Conservation (phyloP, 1,140 invertebrate species). For the Magallana angulata region DNA sequence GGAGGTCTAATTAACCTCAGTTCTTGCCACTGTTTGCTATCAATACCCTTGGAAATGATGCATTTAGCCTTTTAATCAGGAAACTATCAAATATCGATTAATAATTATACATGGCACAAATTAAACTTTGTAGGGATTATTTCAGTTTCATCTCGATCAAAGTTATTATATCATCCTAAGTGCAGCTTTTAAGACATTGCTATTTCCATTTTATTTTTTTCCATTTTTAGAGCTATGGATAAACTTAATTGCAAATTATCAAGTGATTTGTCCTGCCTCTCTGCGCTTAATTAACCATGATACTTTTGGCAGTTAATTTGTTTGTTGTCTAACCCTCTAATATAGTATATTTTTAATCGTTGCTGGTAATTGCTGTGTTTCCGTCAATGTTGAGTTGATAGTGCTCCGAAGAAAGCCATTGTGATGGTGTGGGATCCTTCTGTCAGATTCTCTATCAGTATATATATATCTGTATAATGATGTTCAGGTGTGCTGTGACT, state of each 20-base stretch:
- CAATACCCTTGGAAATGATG: background rate
- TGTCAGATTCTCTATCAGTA: background rate
- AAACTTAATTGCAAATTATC: background rate
- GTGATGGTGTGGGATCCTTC: background rate
- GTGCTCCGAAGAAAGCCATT: background rate
- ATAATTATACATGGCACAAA: background rate
- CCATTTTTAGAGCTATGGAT: background rate
- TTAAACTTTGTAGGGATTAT: background rate
- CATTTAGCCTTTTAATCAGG: background rate
- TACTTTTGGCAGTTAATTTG: too few relatives aligned
- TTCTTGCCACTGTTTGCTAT: background rate
- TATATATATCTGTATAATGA: conserved; percentile 18
- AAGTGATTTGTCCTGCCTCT: background rate
- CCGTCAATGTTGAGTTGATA: background rate
- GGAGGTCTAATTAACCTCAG: too few relatives aligned
- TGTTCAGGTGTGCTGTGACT: background rate
- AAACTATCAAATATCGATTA: background rate
- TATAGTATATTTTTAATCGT: background rate
- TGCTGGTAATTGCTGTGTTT: background rate
- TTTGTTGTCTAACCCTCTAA: too few relatives aligned
- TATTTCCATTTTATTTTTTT: background rate
- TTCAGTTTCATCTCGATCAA: background rate
- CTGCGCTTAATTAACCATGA: too few relatives aligned
- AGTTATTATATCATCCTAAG: background rate
- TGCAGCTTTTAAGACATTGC: background rate